Conservation (phyloP, 2,113 vertebrate species). For the Erpornis zantholeuca region DNA sequence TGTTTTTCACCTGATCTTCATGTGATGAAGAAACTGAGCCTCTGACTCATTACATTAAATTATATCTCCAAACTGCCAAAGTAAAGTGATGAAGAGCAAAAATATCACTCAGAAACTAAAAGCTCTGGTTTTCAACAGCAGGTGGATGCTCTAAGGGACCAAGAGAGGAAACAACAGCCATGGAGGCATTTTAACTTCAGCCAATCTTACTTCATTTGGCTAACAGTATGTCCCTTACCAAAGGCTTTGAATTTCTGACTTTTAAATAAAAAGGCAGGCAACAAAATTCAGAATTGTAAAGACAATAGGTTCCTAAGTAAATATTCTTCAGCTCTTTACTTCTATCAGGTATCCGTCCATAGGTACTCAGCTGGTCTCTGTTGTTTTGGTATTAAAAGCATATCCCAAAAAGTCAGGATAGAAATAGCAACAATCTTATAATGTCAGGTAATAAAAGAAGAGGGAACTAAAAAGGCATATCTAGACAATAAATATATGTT, state of each 20-base stretch:
- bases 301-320: background rate
- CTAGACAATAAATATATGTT: background rate
- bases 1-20: background rate
- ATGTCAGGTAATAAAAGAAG: background rate
- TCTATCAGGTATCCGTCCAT: background rate
- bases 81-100: background rate
- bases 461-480: background rate
- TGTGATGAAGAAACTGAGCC: background rate
- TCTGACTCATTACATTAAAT: slow-evolving; percentile 1
- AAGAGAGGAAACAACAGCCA: background rate
- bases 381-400: background rate
- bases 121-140: background rate
- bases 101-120: background rate
- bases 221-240: background rate
- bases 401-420: background rate
- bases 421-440: background rate
- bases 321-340: background rate
- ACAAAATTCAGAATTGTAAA: background rate
- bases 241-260: background rate
- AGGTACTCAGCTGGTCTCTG: background rate
- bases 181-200: background rate
- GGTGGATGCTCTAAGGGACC: background rate
- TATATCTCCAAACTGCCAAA: background rate
- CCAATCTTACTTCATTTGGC: background rate
- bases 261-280: background rate